phyloP scores from a whole-genome alignment of 2,797 vertebrate genomes.

The Phaenicophaeus curvirostris region DNA sequence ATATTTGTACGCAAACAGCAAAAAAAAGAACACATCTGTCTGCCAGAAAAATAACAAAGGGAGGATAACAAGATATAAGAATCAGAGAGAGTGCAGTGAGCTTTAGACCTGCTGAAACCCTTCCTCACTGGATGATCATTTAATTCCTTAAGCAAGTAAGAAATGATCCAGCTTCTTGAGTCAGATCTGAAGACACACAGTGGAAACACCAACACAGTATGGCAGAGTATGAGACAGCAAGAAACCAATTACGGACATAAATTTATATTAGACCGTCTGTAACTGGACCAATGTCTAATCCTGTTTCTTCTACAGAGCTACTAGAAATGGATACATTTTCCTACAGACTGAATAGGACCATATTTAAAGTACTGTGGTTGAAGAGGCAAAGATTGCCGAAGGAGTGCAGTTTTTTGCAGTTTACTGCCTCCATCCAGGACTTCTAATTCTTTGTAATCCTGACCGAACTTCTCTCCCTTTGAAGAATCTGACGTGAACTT shows the following conservation, averaged over 20 bases:
- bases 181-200: background rate
- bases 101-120: background rate
- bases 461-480: background rate
- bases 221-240: background rate
- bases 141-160: background rate
- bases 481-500: background rate
- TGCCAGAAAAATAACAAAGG: slow-evolving; percentile 18
- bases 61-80: background rate
- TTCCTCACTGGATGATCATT: background rate
- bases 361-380: background rate
- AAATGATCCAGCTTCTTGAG: background rate
- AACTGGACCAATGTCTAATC: background rate
- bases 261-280: background rate
- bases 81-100: background rate
- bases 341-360: background rate
- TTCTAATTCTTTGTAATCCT: background rate
- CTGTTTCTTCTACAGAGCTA: background rate
- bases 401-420: background rate
- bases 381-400: background rate
- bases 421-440: background rate
- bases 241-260: background rate
- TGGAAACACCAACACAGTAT: background rate
- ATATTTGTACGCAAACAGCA: slow-evolving; percentile 6
- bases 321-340: background rate
- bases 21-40: slow-evolving; percentile 2